phyloP scores from a whole-genome alignment of 2,888 invertebrate species.

The Eupsilia transversa region DNA sequence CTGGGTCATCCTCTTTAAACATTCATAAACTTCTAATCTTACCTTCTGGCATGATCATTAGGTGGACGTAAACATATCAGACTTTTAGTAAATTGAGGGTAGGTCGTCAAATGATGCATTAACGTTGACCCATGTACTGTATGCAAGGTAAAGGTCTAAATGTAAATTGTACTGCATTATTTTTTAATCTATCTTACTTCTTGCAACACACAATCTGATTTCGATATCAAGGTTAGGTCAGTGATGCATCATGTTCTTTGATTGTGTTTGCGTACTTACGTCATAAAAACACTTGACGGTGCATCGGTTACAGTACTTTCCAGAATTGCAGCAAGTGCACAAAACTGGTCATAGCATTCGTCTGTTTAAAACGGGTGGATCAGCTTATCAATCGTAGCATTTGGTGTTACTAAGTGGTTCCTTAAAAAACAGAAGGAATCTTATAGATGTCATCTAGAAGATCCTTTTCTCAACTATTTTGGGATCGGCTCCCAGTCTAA shows the following conservation, averaged over 20 bases:
- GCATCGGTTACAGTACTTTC: slow-evolving; percentile 2
- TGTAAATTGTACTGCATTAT: not conserved
- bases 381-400: not conserved
- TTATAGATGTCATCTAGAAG: no score
- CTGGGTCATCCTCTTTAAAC: not conserved
- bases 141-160: not conserved
- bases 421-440: not conserved
- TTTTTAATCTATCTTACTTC: not conserved
- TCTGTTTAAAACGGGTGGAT: not conserved
- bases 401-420: not conserved
- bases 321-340: no score
- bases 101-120: not conserved
- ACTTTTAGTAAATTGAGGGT: not conserved
- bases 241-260: slow-evolving; percentile 26
- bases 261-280: slow-evolving; percentile 25
- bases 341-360: no score
- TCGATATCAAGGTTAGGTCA: slow-evolving; percentile 24
- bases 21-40: no score
- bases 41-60: not conserved
- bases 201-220: not conserved
- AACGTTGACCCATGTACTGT: not conserved
- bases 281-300: slow-evolving; percentile 18
- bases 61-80: not conserved
- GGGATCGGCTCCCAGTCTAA: no score
- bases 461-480: no score